phyloP scores from a whole-genome alignment of 2,888 invertebrate species.

The Drosophila longiperda region DNA sequence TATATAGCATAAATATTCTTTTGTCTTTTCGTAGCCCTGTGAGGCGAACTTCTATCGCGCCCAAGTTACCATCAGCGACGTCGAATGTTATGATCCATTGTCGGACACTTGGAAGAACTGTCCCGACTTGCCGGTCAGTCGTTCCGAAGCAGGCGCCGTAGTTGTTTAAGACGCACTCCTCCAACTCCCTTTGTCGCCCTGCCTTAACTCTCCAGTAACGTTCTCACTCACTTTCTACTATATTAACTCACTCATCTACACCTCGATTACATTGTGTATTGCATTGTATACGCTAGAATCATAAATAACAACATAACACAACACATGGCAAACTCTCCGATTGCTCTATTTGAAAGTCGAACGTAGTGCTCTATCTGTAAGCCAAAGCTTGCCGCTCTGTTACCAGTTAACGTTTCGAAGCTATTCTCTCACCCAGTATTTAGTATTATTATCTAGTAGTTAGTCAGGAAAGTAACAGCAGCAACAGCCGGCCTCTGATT shows the following conservation, averaged over 20 bases:
- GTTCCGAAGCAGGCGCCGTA: conserved; percentile 94
- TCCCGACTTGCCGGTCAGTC: conserved; percentile 91
- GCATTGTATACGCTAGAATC: conserved; percentile 60
- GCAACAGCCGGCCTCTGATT: conserved; percentile 51
- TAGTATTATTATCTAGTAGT: conserved; percentile 64
- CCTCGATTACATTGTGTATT: conserved; percentile 33
- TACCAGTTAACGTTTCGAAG: conserved; percentile 53
- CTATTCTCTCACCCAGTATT: conserved; percentile 68
- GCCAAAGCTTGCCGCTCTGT: conserved; percentile 54
- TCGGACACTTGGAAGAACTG: conserved; percentile 91
- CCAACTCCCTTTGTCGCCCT: conserved; percentile 8
- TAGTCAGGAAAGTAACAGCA: conserved; percentile 45
- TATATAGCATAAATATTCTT: not conserved
- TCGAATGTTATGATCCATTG: conserved; percentile 93
- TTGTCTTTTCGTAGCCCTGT: conserved; percentile 86
- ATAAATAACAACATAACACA: conserved; percentile 15
- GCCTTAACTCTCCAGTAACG: conserved; percentile 28
- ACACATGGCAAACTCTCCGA: conserved; percentile 28
- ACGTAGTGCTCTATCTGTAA: conserved; percentile 50
- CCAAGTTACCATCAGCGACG: conserved; percentile 92
- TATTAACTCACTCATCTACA: conserved; percentile 25
- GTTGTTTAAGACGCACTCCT: conserved; percentile 87
- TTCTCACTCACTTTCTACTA: conserved; percentile 44
- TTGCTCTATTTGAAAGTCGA: conserved; percentile 47
- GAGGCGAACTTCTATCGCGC: conserved; percentile 93